Evolutionary conservation across 2,113 vertebrate species (phyloP), one percentile per base, ranked within the genome.

Genomic region (Atlantisia rogersi): DNA sequence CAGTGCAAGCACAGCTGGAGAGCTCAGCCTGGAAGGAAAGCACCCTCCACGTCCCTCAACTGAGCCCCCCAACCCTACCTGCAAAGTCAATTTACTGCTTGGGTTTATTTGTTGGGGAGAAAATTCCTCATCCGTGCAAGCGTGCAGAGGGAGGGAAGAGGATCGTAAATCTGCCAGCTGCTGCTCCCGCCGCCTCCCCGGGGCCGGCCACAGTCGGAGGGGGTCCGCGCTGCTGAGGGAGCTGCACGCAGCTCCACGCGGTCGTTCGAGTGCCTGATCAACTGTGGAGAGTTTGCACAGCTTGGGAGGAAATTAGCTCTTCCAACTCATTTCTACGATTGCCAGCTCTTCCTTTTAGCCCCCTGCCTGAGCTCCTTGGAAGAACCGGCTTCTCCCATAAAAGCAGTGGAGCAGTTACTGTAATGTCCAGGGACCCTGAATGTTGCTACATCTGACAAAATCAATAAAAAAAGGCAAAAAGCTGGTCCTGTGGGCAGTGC

Each of bases 281-380:
- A 6, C 44, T 83, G 79, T 4, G 80, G 55, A 53, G 84, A 35
- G 95, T 44, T 77, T 86, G 94, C 96, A 93, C 94, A 97, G 96
- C 92, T 52, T 93, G 95, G 90, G 94, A 92, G 68, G 79, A 93
- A 96, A 97, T 93, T 20, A 93, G 85, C 71, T 83, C 82, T 65
- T 90, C 90, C 95, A 82, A 9, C 60, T 35, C 86, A 37, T 37
- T 64, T 53, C 79, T 46, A 15, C 15, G 5, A 28, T 2, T 86
- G 88, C 82, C 94, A 95, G 69, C 77, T 79, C 88, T 44, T 76
- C 60, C 88, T 82, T 60, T 81, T 11, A 94, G 82, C 93, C 90
- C 86, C 82, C 90, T 84, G 92, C 93, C 92, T 67, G 69, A 7
- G 48, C 58, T 87, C 70, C 94, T 79, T n/a, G 62, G 65, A 86